These are phyloP conservation scores for Eugnorisma glareosa DNA, from an alignment of 2,888 invertebrate species.

Conservation along the genomic window DNA sequence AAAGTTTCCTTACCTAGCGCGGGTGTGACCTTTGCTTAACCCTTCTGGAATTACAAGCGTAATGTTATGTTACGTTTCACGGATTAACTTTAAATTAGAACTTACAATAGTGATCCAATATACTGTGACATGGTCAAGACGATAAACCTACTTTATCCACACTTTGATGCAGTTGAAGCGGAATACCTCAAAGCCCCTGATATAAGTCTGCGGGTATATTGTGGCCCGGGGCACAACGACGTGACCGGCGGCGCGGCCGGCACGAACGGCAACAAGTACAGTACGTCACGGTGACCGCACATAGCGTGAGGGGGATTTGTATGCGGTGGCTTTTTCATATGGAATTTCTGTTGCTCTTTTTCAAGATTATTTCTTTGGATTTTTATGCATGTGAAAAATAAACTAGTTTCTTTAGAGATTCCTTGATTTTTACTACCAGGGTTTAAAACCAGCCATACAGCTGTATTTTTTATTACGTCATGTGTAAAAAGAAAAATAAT, in stretches of 20 bases:
- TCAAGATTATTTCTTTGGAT: not conserved
- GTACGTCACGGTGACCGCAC: constrained; percentile 8
- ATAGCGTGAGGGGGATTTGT: not conserved
- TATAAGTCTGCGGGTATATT: constrained; percentile 7
- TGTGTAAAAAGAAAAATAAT: too few relatives aligned
- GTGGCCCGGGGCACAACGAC: not conserved
- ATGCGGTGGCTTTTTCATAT: not conserved
- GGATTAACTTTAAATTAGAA: not conserved
- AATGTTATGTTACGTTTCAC: not conserved
- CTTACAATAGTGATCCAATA: not conserved
- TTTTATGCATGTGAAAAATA: not conserved
- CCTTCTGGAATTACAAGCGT: not conserved
- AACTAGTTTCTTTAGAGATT: not conserved
- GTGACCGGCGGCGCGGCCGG: too few relatives aligned
- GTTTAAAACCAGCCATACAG: not conserved
- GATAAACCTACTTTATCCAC: not conserved
- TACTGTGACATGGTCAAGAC: not conserved
- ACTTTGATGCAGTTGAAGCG: constrained; percentile 35
- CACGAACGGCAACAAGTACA: constrained; percentile 1
- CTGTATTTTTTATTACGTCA: not conserved
- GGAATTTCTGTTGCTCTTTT: not conserved
- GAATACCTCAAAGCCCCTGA: not conserved
- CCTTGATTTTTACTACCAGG: too few relatives aligned
- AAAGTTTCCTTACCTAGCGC: not conserved
- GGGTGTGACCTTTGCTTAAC: not conserved